Percentiles rank a stretch among this genome's conserved stretches.
Conservation (phyloP, 2,113 vertebrate genomes). For the Patagioenas fasciata region DNA sequence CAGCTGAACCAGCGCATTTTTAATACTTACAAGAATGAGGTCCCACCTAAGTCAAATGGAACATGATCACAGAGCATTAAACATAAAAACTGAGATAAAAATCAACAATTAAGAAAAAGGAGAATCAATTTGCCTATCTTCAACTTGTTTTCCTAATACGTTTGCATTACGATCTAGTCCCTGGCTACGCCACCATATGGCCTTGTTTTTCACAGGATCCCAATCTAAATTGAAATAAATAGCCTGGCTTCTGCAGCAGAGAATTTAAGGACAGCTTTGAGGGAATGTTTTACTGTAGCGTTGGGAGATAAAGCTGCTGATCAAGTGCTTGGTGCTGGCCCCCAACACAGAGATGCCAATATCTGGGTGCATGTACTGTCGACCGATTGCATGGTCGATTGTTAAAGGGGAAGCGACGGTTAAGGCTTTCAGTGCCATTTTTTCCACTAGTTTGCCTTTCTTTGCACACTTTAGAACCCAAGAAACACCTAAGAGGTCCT, state of each 20-base stretch:
- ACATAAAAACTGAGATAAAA: background rate
- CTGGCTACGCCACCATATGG: background rate
- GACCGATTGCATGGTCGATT: accelerated
- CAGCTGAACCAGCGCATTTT: background rate
- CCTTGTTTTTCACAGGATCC: background rate
- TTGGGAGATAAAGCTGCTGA: background rate
- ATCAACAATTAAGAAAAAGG: background rate
- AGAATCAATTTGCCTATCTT: background rate
- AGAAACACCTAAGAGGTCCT: background rate
- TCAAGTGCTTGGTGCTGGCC: background rate
- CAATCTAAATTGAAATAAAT: background rate
- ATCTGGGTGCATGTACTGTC: background rate
- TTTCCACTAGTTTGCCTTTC: background rate
- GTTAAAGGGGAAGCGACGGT: background rate
- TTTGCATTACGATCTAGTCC: background rate
- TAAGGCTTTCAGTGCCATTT: background rate
- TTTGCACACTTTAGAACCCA: background rate
- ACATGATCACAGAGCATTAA: background rate
- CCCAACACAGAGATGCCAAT: background rate
- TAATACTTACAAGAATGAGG: background rate
- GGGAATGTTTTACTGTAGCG: background rate
- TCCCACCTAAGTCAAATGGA: background rate
- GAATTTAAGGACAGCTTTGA: background rate
- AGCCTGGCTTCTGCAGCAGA: background rate
- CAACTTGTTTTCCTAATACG: background rate